Evolutionary conservation across 1,140 invertebrate genomes (phyloP).

Genomic region (Sipha flava): DNA sequence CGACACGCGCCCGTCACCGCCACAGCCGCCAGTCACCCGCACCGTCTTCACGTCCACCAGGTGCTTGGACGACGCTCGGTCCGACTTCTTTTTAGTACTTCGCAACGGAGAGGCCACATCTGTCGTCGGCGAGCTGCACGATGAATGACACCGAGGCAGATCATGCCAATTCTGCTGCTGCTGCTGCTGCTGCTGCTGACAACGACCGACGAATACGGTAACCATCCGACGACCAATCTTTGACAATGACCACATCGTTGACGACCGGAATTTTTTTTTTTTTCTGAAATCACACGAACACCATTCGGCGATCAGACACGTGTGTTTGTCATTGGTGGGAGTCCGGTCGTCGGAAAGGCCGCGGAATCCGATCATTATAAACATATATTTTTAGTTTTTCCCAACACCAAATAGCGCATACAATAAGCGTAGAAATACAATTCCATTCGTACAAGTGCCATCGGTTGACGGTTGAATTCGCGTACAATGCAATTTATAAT

Average conservation of each 20-base stretch:
- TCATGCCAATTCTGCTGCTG: background rate
- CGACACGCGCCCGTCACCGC: constrained; percentile 84
- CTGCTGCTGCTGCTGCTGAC: background rate
- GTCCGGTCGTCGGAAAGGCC: background rate
- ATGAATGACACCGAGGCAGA: background rate
- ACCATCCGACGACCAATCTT: background rate
- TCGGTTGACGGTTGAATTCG: no score
- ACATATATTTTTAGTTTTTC: no score
- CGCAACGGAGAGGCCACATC: background rate
- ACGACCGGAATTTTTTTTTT: constrained; percentile 21
- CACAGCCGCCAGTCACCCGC: constrained; percentile 62
- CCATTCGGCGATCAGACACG: constrained; percentile 6
- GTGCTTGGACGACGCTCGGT: background rate
- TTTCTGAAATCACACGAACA: constrained; percentile 28
- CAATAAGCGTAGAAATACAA: no score
- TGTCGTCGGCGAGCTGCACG: background rate
- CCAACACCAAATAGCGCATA: no score
- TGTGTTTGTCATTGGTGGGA: background rate
- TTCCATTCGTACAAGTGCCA: no score
- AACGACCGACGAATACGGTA: background rate
- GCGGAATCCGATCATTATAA: background rate
- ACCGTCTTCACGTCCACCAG: constrained; percentile 37
- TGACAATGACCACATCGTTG: background rate
- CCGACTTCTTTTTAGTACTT: background rate
- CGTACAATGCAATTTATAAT: no score